A percentile compares a stretch with the other conserved stretches of the same genome.
phyloP scores from a whole-genome alignment of 2,888 invertebrate genomes.

The Camponotus fellah region DNA sequence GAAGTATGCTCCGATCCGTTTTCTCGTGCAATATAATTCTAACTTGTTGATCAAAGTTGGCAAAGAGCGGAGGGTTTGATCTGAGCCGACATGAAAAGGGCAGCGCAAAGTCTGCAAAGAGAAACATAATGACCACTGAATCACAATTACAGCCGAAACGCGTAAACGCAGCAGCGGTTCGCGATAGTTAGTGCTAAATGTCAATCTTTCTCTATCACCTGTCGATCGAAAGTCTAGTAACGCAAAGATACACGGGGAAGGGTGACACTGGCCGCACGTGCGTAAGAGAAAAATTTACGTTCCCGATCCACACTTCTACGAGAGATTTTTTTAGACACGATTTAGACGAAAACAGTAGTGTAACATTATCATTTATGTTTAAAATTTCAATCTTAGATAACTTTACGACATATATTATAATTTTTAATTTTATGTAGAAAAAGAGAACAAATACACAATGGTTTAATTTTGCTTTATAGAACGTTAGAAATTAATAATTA shows the following conservation, averaged over 20 bases:
- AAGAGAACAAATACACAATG: neutral
- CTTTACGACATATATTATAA: neutral
- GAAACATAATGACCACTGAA: neutral
- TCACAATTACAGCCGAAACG: neutral
- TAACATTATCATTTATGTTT: neutral
- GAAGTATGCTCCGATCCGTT: neutral
- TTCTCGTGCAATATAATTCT: slow-evolving; percentile 62
- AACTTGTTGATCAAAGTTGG: slow-evolving; percentile 63
- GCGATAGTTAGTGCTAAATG: neutral
- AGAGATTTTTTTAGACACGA: neutral
- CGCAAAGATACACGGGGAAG: neutral
- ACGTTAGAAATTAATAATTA: neutral
- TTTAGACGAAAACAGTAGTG: neutral
- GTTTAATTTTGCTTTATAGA: neutral
- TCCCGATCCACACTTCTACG: neutral
- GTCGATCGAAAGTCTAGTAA: neutral
- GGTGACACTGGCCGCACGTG: neutral
- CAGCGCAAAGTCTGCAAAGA: neutral
- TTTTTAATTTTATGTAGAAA: neutral
- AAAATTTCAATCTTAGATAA: neutral
- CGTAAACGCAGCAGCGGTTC: neutral
- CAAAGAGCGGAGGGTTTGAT: neutral
- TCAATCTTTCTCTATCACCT: neutral
- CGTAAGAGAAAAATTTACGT: neutral
- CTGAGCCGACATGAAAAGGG: neutral